Evolutionary conservation across 2,888 invertebrate species (phyloP).

Genomic region (Dugesia japonica): DNA sequence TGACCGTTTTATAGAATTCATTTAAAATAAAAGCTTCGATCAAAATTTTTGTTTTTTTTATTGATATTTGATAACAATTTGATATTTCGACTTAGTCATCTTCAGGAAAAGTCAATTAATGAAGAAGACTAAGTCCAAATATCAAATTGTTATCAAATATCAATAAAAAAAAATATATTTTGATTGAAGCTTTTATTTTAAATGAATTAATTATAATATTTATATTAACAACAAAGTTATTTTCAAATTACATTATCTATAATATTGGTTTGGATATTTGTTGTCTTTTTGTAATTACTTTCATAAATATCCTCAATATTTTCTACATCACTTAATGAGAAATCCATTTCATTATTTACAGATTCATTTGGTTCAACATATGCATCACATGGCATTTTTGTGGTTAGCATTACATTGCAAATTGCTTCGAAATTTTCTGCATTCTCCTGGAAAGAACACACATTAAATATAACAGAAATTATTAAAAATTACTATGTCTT

Average conservation of each 20-base stretch:
- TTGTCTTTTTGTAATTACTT: neutral
- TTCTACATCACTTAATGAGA: neutral
- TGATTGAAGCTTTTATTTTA: no score
- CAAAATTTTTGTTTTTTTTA: no score
- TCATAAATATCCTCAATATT: neutral
- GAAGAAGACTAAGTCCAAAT: no score
- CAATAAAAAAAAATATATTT: no score
- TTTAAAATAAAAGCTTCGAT: no score
- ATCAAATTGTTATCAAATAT: no score
- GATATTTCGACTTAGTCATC: no score
- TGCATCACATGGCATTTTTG: neutral
- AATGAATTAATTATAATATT: no score
- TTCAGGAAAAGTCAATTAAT: no score
- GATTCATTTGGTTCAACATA: neutral
- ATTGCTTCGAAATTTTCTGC: neutral
- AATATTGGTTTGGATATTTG: neutral
- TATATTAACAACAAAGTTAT: no score
- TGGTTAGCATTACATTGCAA: neutral
- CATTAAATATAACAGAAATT: neutral
- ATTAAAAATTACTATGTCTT: neutral
- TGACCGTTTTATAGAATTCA: no score
- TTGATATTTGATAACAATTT: no score
- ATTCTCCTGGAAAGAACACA: neutral
- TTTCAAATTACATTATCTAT: neutral
- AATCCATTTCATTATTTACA: neutral